A percentile compares a stretch with the other conserved stretches of the same genome.
Evolutionary conservation across 2,113 vertebrate genomes (phyloP).

Genomic region (Perca fluviatilis): DNA sequence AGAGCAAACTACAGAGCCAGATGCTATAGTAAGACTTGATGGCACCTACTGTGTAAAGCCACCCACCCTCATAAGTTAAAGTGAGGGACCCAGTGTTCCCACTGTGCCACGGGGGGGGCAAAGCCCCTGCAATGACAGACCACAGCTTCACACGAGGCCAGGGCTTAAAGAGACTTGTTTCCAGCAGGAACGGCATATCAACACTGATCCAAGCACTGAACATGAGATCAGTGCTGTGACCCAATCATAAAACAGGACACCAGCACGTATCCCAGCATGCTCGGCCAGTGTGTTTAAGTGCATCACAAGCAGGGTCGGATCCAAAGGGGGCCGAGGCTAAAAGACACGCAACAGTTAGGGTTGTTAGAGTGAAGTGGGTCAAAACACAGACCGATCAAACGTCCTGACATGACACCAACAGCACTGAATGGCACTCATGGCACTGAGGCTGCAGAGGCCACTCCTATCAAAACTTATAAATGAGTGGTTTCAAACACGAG

Average conservation of each 20-base stretch:
- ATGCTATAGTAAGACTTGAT: conserved; percentile 19
- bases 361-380: conserved; percentile 65
- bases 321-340: conserved; percentile 29
- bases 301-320: conserved; percentile 40
- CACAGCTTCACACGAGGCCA: conserved; percentile 25
- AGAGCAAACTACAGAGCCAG: neutral
- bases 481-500: neutral
- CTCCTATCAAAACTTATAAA: neutral
- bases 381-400: conserved; percentile 34
- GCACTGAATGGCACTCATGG: neutral
- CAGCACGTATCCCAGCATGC: conserved; percentile 55
- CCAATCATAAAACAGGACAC: conserved; percentile 74
- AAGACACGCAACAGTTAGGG: conserved; percentile 54
- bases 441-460: neutral
- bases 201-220: conserved; percentile 65
- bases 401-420: conserved; percentile 28
- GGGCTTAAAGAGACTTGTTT: conserved; percentile 54
- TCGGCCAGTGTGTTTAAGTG: conserved; percentile 14
- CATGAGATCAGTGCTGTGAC: conserved; percentile 65
- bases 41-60: neutral
- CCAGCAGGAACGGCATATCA: conserved; percentile 51
- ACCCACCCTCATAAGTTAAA: conserved; percentile 13
- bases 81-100: conserved; percentile 11
- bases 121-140: conserved; percentile 1
- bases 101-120: neutral